Evolutionary conservation across 2,113 vertebrate species (phyloP).

Genomic region (Vimba vimba): DNA sequence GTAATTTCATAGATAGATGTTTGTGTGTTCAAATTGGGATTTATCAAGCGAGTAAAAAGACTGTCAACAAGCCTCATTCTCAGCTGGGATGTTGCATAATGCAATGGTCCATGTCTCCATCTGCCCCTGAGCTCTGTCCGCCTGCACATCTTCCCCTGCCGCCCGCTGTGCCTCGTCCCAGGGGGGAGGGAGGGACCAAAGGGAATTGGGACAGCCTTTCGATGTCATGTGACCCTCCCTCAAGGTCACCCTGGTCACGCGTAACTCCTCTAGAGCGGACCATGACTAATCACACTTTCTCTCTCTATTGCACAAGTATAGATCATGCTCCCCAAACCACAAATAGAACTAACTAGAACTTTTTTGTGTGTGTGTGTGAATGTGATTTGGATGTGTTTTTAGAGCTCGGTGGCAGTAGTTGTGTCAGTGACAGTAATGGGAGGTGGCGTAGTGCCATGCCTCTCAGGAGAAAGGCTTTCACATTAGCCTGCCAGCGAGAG

Average conservation of each 20-base stretch:
- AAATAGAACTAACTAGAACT: not conserved
- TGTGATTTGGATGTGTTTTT: constrained; percentile 26
- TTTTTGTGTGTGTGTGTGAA: not conserved
- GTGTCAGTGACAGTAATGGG: constrained; percentile 32
- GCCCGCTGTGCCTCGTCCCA: constrained; percentile 19
- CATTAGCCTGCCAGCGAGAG: constrained; percentile 13
- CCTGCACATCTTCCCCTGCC: not conserved
- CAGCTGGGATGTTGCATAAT: constrained; percentile 60
- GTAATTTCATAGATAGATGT: not conserved
- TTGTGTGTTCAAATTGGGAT: constrained; percentile 41
- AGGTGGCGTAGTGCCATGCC: constrained; percentile 25
- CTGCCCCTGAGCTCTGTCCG: constrained; percentile 26
- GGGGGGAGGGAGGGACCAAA: not conserved
- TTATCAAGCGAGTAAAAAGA: constrained; percentile 51
- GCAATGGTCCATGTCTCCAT: constrained; percentile 29
- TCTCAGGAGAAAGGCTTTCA: not conserved
- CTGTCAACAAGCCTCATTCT: constrained; percentile 34
- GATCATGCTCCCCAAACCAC: not conserved
- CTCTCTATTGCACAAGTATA: not conserved
- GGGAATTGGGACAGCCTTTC: constrained; percentile 34
- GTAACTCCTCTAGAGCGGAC: constrained; percentile 29
- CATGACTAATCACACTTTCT: constrained; percentile 47
- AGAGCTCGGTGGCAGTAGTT: not conserved
- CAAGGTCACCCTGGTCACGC: constrained; percentile 56
- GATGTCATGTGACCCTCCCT: constrained; percentile 49